Evolutionary conservation across 2,113 vertebrate genomes (phyloP), one percentile per base, ranked within the genome.

Genomic region (Amazona guildingii): DNA sequence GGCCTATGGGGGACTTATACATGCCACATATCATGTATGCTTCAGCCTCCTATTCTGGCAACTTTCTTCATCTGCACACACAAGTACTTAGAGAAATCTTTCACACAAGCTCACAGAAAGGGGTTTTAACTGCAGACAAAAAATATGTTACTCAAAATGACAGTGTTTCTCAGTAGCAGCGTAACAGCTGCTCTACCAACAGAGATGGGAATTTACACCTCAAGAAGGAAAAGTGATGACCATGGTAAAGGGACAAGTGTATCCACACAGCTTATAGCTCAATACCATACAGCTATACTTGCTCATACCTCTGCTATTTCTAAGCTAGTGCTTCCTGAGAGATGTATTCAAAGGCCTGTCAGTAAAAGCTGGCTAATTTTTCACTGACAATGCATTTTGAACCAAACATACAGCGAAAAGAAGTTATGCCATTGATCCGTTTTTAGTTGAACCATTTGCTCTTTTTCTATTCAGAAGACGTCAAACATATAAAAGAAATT

Each of bases 281-380:
- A 3, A 4, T 6, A 49, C 1, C 18, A 37, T 17, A 62, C 23
- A 64, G 21, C 62, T 37, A 8, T 39, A 5, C 13, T 55, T 61
- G 19, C 2, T 55, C 35, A 39, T 68, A 41, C 29, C 23, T 29
- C 52, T 11, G 27, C 24, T 35, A 49, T 41, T 78, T 63, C 46
- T 49, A 31, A 86, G 20, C 7, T 7, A 28, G 33, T 0, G 0
- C 29, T 69, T 41, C 35, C 41, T 0, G 0, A 52, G 14, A 86
- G 8, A 23, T 7, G 0, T 2, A 25, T 28, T 62, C 28, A 29
- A 88, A 73, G 28, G 23, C 31, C 66, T 44, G 15, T 49, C 28
- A 89, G 61, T 23, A 75, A 10, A 72, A 78, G 18, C 23, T 24
- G 8, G 37, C 3, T 86, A 49, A 41, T 62, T 62, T 67, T 39